Evolutionary conservation across 2,888 invertebrate species (phyloP), one percentile per base, ranked within the genome.

Genomic region (Glaucopsyche alexis): DNA sequence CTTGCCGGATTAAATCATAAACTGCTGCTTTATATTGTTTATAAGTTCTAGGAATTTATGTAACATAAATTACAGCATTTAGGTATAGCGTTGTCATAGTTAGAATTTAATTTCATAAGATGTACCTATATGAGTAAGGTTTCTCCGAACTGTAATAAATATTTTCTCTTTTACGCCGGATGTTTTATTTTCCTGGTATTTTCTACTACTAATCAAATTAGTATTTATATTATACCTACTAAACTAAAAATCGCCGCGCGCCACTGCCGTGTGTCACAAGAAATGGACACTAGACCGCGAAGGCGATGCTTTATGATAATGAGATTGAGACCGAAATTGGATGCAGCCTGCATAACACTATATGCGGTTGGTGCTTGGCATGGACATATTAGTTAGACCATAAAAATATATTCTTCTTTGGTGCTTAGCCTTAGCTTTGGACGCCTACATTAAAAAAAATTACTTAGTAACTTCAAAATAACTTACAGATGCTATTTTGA

Each of bases 271-370:
- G 75, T 79, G 76, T 72, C 38, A 9, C 13, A 55, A 60, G 13
- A 14, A 66, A 73, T 76, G 84, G 79, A 75, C 83, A 82, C 81
- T 81, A 82, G 82, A 81, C 78, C 78, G 79, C 77, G 76, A 75
- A 79, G 81, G 78, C 82, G 77, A 74, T 76, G 83, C 89, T 83
- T 84, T 90, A 91, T 91, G 91, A 84, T 90, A 91, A 91, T 91
- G 85, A 84, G 87, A 88, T 90, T 84, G 87, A 85, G 87, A 87
- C 85, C 87, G 81, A 89, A 90, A 91, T 91, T 89, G 91, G 89
- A 88, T 83, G 86, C 87, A 79, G 81, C 83, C 78, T 78, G 81
- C 86, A 83, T 84, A 80, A 80, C 81, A 81, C 80, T 66, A 42
- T 66, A 66, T 66, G 14, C 16, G 7, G 29, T 60, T 16, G 38